Base-by-base conservation (phyloP, 2,113 vertebrate species). In the Cynocephalus volans region DNA sequence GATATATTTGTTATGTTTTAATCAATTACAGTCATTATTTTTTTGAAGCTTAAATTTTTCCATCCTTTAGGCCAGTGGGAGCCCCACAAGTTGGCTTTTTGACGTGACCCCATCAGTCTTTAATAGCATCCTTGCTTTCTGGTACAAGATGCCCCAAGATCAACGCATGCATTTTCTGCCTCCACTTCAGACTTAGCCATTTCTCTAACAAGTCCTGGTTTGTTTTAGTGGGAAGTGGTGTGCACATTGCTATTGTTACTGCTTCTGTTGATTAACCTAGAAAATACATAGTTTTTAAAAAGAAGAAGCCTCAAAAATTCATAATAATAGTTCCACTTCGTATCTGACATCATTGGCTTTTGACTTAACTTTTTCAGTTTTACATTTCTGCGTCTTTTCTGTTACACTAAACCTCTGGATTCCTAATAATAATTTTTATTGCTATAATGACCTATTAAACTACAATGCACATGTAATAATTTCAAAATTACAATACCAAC, bases 251-350 rank as follows among this genome's bases (percentile, higher is more conserved):
- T 73, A 7, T n/a, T 1, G 26, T 28, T 50, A 28, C 3, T 82
- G 19, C 33, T 82, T 86, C 67, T 54, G 58, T 58, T 21, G 58
- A 52, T 21, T 52, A 41, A 82, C 10, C 62, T 83, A 67, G 82
- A 77, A 93, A 93, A 65, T 5, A 45, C 21, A 28, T 33, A 60
- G 45, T 67, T 92, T 92, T 70, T 83, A 58, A 91, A 96, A 73
- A 79, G 28, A 50, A 75, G 58, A 80, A 28, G 8, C 13, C 56
- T 48, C 21, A 65, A 90, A 89, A 86, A 15, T 45, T 52, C 18
- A 5, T 9, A 33, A 17, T 52, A 45, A 48, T 33, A 33, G 58
- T 76, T 86, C 62, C n/a, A 28, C 73, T 94, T 82, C 15, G 26
- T 79, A 84, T 41, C n/a, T 69, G 75, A 64, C 41, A 18, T 52